Conservation (phyloP, 1,140 invertebrate species). For the Aethina tumida region DNA sequence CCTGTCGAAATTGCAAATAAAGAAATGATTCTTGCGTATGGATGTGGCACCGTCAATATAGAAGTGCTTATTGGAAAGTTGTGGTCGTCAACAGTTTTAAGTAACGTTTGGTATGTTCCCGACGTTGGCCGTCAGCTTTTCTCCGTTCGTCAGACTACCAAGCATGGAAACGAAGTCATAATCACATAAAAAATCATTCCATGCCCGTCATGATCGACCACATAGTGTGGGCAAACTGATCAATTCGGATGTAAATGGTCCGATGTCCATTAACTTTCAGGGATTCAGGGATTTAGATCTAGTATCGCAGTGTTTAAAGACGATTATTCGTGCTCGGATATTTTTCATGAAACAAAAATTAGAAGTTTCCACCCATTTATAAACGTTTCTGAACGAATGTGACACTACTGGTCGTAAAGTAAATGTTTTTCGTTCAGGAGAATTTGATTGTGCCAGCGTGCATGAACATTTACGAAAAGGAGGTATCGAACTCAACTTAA, state of each 20-base stretch:
- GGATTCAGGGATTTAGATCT: no score
- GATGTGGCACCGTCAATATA: slow-evolving; percentile 1
- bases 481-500: slow-evolving; percentile 2
- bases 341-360: slow-evolving; percentile 2
- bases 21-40: background rate
- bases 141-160: background rate
- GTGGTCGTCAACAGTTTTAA: background rate
- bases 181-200: slow-evolving; percentile 6
- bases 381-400: no score
- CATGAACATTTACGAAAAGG: no score
- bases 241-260: slow-evolving; percentile 1
- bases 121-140: slow-evolving; percentile 1
- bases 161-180: slow-evolving; percentile 1
- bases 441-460: no score
- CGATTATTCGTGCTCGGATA: background rate
- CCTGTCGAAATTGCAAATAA: background rate
- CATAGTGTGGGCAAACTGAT: slow-evolving; percentile 3
- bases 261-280: no score
- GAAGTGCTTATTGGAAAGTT: background rate
- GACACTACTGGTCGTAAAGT: no score
- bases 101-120: slow-evolving; percentile 1
- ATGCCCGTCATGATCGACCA: slow-evolving; percentile 4
- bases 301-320: no score
- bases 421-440: no score
- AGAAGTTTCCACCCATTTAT: no score